A percentile compares a stretch with the other conserved stretches of the same genome.
phyloP scores from a whole-genome alignment of 53 echinoderm and acorn worm genomes.

The Astropecten irregularis region DNA sequence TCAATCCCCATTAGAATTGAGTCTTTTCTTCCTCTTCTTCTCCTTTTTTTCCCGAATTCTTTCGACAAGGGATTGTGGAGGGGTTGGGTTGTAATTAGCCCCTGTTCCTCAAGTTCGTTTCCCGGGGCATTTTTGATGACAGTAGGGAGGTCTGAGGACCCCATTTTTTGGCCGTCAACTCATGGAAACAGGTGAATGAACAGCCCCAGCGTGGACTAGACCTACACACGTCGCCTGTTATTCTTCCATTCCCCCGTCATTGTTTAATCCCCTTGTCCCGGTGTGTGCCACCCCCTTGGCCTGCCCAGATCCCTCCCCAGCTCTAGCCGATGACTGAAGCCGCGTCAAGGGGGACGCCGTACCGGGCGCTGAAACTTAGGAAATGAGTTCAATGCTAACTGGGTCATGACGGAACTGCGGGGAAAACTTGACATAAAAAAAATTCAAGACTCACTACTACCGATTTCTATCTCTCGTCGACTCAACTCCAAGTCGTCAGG shows the following conservation, averaged over 20 bases:
- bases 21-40: background rate
- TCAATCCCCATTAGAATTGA: no score
- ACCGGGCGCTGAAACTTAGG: background rate
- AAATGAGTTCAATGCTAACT: conserved; percentile 37
- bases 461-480: conserved; percentile 19
- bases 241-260: conserved; percentile 29
- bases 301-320: conserved; percentile 4
- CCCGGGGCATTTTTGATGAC: no score
- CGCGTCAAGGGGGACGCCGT: background rate
- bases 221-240: background rate
- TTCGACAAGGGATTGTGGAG: background rate
- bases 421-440: no score
- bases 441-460: background rate
- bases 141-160: no score
- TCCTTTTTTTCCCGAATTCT: background rate
- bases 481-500: conserved; percentile 13
- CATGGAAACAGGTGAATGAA: no score
- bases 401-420: conserved; percentile 15
- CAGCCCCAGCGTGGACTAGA: no score
- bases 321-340: conserved; percentile 23
- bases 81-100: background rate
- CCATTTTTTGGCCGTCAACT: no score
- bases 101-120: background rate
- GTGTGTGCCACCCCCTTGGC: conserved; percentile 4
- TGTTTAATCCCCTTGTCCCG: conserved; percentile 33